Percentiles rank a stretch among this genome's conserved stretches.
Conservation (phyloP, 64 coral and sea anemone species). For the Stichodactyla mertensii region DNA sequence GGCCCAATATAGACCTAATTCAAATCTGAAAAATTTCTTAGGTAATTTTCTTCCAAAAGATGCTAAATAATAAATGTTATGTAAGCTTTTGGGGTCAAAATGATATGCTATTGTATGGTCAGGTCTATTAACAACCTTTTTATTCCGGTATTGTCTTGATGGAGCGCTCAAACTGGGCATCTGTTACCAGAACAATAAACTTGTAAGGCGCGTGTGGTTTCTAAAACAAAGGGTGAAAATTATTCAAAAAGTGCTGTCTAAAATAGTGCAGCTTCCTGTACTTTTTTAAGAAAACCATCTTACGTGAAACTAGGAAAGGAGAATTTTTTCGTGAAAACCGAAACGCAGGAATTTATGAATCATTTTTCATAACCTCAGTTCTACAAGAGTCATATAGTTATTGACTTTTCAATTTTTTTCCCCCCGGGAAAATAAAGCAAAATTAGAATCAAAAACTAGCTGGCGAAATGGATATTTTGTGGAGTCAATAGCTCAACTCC, state of each 20-base stretch:
- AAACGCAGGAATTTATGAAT: too few relatives aligned
- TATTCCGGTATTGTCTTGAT: neutral
- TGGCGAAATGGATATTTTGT: too few relatives aligned
- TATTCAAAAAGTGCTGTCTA: neutral
- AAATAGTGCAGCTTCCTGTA: neutral
- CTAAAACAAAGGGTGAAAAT: neutral
- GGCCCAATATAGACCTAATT: neutral
- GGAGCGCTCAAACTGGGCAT: neutral
- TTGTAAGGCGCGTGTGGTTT: neutral
- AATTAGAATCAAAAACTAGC: too few relatives aligned
- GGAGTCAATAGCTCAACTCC: too few relatives aligned
- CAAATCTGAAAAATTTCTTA: neutral
- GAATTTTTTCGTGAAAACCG: too few relatives aligned
- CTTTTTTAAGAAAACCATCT: neutral
- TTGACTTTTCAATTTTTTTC: too few relatives aligned
- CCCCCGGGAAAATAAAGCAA: too few relatives aligned
- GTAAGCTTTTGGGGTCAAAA: neutral
- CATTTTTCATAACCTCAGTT: too few relatives aligned
- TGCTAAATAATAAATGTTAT: neutral
- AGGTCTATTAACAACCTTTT: neutral
- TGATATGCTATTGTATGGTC: neutral
- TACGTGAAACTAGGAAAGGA: neutral
- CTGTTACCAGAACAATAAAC: neutral
- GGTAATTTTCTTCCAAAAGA: neutral
- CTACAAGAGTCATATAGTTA: too few relatives aligned